Conservation (phyloP, 1,140 invertebrate species). For the Pentalonia nigronervosa region DNA sequence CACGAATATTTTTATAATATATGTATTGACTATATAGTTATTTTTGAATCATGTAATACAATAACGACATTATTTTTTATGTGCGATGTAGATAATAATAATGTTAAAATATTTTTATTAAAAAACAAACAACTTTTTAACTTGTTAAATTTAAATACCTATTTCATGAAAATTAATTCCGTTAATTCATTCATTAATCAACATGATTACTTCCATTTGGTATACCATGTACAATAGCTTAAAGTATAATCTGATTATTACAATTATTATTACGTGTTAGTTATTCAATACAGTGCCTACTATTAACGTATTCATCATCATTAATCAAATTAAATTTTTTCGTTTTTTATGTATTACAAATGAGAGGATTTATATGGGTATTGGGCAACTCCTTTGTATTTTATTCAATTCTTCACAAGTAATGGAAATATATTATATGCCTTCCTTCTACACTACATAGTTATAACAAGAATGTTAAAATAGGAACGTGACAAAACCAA, state of each 20-base stretch:
- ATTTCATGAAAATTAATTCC: neutral
- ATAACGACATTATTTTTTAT: too few relatives aligned
- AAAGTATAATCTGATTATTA: neutral
- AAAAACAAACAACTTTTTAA: neutral
- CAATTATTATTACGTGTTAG: neutral
- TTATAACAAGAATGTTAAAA: neutral
- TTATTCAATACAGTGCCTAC: neutral
- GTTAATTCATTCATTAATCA: neutral
- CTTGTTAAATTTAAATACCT: neutral
- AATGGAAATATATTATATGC: neutral
- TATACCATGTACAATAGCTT: too few relatives aligned
- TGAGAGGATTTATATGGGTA: neutral
- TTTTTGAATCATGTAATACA: too few relatives aligned
- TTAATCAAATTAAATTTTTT: neutral
- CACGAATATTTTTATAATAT: neutral
- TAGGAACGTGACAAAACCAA: neutral
- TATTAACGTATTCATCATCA: neutral
- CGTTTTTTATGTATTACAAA: neutral
- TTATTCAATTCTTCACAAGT: neutral
- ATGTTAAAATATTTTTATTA: neutral
- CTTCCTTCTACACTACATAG: neutral
- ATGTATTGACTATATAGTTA: neutral
- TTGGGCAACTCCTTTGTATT: neutral
- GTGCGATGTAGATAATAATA: too few relatives aligned
- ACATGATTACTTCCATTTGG: too few relatives aligned